Evolutionary conservation across 2,888 invertebrate genomes (phyloP).

Genomic region (Nymphalis c-album): DNA sequence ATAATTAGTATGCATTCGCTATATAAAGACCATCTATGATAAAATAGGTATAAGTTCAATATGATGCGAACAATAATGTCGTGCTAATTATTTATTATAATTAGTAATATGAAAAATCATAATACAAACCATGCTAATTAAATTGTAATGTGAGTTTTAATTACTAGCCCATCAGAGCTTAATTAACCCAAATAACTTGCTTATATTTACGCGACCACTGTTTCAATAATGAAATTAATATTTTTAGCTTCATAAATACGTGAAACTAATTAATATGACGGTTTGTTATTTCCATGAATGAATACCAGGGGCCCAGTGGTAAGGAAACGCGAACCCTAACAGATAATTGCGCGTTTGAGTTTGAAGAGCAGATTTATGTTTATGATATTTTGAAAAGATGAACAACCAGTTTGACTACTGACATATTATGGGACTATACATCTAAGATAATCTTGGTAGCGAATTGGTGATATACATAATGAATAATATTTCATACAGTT

Average conservation of each 20-base stretch:
- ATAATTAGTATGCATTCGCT: too few relatives aligned
- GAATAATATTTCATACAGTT: too few relatives aligned
- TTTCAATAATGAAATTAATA: constrained; percentile 16
- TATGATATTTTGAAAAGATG: too few relatives aligned
- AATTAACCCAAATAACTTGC: constrained; percentile 33
- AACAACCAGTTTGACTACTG: too few relatives aligned
- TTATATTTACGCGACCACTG: constrained; percentile 22
- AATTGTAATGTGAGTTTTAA: constrained; percentile 22
- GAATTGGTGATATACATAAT: too few relatives aligned
- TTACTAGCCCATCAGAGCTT: constrained; percentile 20
- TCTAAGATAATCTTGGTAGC: too few relatives aligned
- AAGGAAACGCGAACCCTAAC: too few relatives aligned
- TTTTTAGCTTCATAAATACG: not conserved
- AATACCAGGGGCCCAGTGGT: too few relatives aligned
- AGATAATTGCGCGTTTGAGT: too few relatives aligned
- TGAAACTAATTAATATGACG: not conserved
- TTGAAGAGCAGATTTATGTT: too few relatives aligned
- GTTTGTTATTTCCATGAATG: not conserved
- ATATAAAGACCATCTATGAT: not conserved
- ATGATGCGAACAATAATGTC: not conserved
- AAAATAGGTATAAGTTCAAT: not conserved
- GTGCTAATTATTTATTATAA: constrained; percentile 29
- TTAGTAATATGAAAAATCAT: constrained; percentile 29
- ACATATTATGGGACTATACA: too few relatives aligned
- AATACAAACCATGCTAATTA: constrained; percentile 20